Base-by-base conservation (phyloP, 1,140 invertebrate species). In the Bombus waltoni region DNA sequence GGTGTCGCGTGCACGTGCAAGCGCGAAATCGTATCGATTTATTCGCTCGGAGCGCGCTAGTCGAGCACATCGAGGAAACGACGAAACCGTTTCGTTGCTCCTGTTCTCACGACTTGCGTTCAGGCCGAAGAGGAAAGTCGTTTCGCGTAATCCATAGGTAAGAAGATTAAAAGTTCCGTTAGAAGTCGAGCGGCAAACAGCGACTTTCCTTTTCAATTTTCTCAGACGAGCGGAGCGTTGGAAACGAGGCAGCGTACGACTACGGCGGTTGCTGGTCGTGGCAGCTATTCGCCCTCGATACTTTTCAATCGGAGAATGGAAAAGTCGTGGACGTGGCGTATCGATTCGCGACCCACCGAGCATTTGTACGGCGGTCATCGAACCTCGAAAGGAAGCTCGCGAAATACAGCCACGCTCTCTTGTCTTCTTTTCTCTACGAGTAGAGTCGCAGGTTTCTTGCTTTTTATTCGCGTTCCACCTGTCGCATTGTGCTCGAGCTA, bases 391-490 rank as follows among this genome's bases (percentile, higher is more conserved):
- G 28, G 22, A 44, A 44, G 68, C 38, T 71, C 68, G 68, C 68
- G 68, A 38, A 71, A 40, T 38, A 40, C 22, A 38, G 68, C 68
- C 22, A 71, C 44, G 8, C 44, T 8, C 66, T 28, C 10, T 18
- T 18, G 5, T 28, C 25, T 40, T 38, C 35, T 3, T 32, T 42
- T 18, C n/a, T 35, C 70, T 62, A 5, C 22, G 9, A 79, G 62
- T 18, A 38, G 77, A 38, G 77, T 73, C 70, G 28, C 47, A 35
- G 76, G 59, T 53, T 77, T 85, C 76, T 76, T 62, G 66, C 80
- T 87, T 89, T 88, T 87, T 83, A 75, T 82, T 84, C 77, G 86
- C 81, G 79, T 88, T 90, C 81, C 87, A 87, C 78, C 90, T 90
- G 84, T 91, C 89, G 87, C 87, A 78, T 83, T 71, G 76, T 66